Base-by-base conservation (phyloP, 2,797 vertebrate species). In the Cyclopterus lumpus region DNA sequence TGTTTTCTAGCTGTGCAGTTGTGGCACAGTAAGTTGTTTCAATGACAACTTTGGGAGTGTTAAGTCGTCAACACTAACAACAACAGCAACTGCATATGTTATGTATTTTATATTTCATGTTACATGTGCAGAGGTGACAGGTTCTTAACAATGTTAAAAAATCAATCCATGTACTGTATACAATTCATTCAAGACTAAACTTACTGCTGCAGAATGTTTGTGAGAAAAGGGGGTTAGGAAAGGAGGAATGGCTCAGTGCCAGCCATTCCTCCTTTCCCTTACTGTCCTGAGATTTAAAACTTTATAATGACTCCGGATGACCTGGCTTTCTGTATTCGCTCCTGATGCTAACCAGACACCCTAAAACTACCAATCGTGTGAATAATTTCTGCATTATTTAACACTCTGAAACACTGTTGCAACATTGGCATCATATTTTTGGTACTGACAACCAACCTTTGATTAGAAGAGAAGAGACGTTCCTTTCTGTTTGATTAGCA, bases 401-500 rank as follows among this genome's bases (percentile, higher is more conserved):
- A 51, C 26, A 65, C 24, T 42, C 7, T 1, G 8, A 48, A 48
- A 57, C 28, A 22, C 22, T 48, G 59, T 16, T 66, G 2, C 38
- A 53, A 48, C 6, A 20, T 49, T 79, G 58, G n/a, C 44, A 30
- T 70, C 24, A 24, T 59, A 18, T 46, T 34, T 44, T 58, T 63
- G 34, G 55, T 16, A 26, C 28, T 7, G 22, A 65, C 14, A 64
- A 22, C 8, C 36, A 70, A 22, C 60, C 8, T 73, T 22, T 58
- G 20, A 70, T 28, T 53, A 53, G 22, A 44, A 66, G 38, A 59
- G 26, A 44, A 59, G 18, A 48, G 4, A 64, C 1, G 40, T 14
- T 12, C 30, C 8, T 63, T 46, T 79, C 72, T 38, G 14, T 28
- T 67, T 63, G 58, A 57, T 58, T 14, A 74, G 64, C 34, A 65